Evolutionary conservation across 2,888 invertebrate species (phyloP).

Genomic region (Nasonia oneida): DNA sequence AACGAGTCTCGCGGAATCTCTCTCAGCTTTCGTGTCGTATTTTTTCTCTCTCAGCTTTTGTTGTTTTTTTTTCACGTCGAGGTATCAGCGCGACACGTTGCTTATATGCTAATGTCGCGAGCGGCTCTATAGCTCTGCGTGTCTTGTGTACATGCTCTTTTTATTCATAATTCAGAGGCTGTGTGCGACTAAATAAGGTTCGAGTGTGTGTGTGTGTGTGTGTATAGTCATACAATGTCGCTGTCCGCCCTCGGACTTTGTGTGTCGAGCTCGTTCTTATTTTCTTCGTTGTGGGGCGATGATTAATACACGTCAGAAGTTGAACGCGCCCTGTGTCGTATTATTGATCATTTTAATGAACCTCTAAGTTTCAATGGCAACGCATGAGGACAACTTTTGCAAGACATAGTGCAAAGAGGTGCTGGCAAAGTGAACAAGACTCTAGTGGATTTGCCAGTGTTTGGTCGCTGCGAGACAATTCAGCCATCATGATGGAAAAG

Average conservation of each 20-base stretch:
- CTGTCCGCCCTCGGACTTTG: not conserved
- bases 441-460: not conserved
- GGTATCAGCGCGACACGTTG: no score
- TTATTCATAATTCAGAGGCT: not conserved
- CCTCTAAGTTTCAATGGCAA: constrained; percentile 52
- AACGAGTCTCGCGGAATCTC: not conserved
- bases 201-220: not conserved
- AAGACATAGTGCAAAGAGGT: constrained; percentile 18
- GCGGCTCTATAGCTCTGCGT: not conserved
- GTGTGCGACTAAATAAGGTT: not conserved
- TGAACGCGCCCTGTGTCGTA: not conserved
- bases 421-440: not conserved
- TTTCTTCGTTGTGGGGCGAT: not conserved
- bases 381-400: constrained; percentile 8
- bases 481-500: constrained; percentile 44
- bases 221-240: not conserved
- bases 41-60: not conserved
- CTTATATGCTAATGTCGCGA: not conserved
- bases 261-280: not conserved
- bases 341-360: constrained; percentile 47
- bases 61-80: not conserved
- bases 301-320: constrained; percentile 11
- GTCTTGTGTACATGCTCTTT: not conserved
- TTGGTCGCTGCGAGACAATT: not conserved
- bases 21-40: no score